Evolutionary conservation across 2,888 invertebrate genomes (phyloP), one percentile per base, ranked within the genome.

Genomic region (Operophtera brumata): DNA sequence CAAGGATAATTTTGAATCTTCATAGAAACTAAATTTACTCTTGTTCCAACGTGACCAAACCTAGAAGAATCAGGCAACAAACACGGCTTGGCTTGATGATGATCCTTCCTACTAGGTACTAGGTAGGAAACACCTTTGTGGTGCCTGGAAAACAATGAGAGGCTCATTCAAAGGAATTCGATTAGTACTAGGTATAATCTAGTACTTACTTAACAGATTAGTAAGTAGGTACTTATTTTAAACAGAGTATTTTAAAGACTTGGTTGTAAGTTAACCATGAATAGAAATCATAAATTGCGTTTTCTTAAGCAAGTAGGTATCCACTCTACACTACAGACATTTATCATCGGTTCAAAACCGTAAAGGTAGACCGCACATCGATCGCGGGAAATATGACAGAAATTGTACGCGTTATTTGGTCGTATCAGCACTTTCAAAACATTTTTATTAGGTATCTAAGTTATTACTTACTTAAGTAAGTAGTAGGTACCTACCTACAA

Each of bases 291-390:
- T 50, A 59, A 54, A 59, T 54, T 47, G 50, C 26, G 12, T 13
- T 20, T 34, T 49, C 40, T 48, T 47, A 50, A 52, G 61, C 67
- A 71, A 66, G 58, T 71, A n/a, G n/a, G n/a, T n/a, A n/a, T n/a
- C n/a, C n/a, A n/a, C n/a, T n/a, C n/a, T n/a, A n/a, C n/a, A n/a
- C n/a, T n/a, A 66, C 67, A 66, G 70, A 67, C 74, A 77, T 82
- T 75, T 76, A 76, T 80, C 73, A 77, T 70, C 71, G 70, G 70
- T 67, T 75, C 67, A 67, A 73, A 76, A 69, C 70, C 73, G 73
- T 78, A 78, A 77, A 79, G 77, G 74, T 78, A 80, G 71, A 86
- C 86, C 85, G 78, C 84, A 85, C 66, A 73, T 77, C 67, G 67
- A 75, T 76, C 67, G 69, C 66, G 72, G 66, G 75, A 80, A 84